Evolutionary conservation across 2,888 invertebrate genomes (phyloP).

Genomic region (Mycalesis mineus): DNA sequence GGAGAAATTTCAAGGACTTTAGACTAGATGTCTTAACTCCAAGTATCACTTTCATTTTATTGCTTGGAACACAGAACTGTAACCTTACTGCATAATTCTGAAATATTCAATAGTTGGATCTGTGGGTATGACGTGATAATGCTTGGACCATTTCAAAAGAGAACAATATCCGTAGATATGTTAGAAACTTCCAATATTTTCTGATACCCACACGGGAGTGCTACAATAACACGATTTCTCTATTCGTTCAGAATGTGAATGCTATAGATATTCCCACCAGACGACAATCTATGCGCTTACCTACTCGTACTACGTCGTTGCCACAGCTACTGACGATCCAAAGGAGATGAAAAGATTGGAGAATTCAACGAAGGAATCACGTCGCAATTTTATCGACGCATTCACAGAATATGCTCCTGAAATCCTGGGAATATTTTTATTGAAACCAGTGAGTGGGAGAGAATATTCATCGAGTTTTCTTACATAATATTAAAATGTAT

Average conservation of each 20-base stretch:
- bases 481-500: neutral
- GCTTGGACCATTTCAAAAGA: neutral
- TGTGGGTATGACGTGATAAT: neutral
- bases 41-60: slow-evolving; percentile 40
- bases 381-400: slow-evolving; percentile 63
- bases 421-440: slow-evolving; percentile 16
- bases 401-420: slow-evolving; percentile 20
- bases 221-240: slow-evolving; percentile 62
- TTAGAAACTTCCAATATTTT: slow-evolving; percentile 39
- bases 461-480: neutral
- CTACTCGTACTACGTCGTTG: slow-evolving; percentile 55
- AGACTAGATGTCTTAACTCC: slow-evolving; percentile 34
- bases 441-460: neutral
- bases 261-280: slow-evolving; percentile 57
- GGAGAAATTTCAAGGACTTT: slow-evolving; percentile 40
- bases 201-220: slow-evolving; percentile 47
- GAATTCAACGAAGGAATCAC: slow-evolving; percentile 61
- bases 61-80: slow-evolving; percentile 19
- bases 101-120: neutral
- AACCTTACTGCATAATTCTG: neutral
- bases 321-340: slow-evolving; percentile 40
- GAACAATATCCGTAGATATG: slow-evolving; percentile 33
- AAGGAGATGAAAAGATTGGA: slow-evolving; percentile 63
- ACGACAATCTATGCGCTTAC: slow-evolving; percentile 60
- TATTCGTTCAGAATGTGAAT: slow-evolving; percentile 61